Conservation (phyloP, 2,797 vertebrate genomes). For the Glossophaga mutica region DNA sequence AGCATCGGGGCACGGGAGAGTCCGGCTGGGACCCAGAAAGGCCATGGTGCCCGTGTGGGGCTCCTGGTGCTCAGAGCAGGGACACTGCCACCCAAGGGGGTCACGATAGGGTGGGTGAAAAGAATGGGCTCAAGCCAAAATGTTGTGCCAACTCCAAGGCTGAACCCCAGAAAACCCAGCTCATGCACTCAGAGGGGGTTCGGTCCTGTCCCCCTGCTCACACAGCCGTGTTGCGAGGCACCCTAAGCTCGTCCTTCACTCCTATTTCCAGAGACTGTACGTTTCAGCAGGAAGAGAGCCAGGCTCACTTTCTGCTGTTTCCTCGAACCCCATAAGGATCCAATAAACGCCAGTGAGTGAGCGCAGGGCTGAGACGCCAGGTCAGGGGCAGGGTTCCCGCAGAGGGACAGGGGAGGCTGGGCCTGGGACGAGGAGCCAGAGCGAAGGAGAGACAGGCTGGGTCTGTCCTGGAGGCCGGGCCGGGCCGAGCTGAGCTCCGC, state of each 20-base stretch:
- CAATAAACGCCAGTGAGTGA: accelerated
- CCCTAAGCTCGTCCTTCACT: neutral
- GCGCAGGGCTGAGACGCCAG: accelerated
- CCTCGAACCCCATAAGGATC: accelerated
- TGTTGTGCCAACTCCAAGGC: neutral
- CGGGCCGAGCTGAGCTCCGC: neutral
- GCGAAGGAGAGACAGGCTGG: accelerated
- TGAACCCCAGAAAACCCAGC: neutral
- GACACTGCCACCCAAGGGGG: accelerated
- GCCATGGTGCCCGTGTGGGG: accelerated
- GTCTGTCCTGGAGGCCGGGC: accelerated
- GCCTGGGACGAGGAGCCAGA: accelerated
- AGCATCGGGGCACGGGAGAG: accelerated
- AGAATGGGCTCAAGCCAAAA: too few species aligned
- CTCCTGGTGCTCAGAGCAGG: neutral
- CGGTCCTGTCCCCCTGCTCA: accelerated
- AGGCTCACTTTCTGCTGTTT: neutral
- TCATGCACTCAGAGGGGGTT: accelerated
- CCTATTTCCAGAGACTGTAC: neutral
- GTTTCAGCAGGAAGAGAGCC: accelerated
- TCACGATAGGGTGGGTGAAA: accelerated
- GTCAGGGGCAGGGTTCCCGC: neutral
- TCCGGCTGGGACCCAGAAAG: accelerated
- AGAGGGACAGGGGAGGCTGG: too few species aligned
- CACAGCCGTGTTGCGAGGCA: accelerated